Base-by-base conservation (phyloP, 2,888 invertebrate genomes). In the Drosophila infuscata region DNA sequence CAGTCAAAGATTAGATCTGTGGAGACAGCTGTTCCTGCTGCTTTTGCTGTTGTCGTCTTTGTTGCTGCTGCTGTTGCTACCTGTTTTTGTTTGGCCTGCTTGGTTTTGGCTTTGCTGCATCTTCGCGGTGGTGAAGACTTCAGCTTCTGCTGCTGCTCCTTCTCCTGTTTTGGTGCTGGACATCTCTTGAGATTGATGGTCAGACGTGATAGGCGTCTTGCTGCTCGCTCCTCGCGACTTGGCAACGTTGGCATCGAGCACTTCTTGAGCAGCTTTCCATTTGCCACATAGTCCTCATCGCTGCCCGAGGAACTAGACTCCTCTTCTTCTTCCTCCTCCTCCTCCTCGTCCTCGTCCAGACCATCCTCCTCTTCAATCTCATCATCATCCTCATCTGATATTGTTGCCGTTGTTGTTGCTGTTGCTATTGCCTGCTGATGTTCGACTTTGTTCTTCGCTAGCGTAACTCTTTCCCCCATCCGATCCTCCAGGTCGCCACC, bases 401-500 rank as follows among this genome's bases (percentile, higher is more conserved):
- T n/a, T n/a, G n/a, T 58, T 52, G 57, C 41, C 5, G 53, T 38
- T 61, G 69, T 7, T 36, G 35, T 56, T 52, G 54, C 41, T 6
- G 56, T 35, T 35, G 12, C 35, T 11, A 41, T 43, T 62, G 68
- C 35, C n/a, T 56, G 20, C 12, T 64, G 68, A 25, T 41, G 57
- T 60, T 75, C 69, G 0, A 59, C 30, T 49, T 72, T 61, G 58
- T 51, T 69, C 12, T 52, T 33, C 52, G 59, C 25, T 56, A 38
- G 58, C 43, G 15, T 60, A n/a, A 36, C 29, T 12, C 62, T 32
- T 63, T 91, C 93, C 93, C 93, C 93, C 93, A 93, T 91, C 92
- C 93, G 74, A 93, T 93, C 93, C 92, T 92, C 93, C 93, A 89
- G 76, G 81, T 90, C 86, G 66, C 81, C 83, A 85, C 85, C 88